A percentile compares a stretch with the other conserved stretches of the same genome.
These are phyloP conservation scores for Acleris sparsana DNA, from an alignment of 2,888 invertebrate species.

Conservation along the genomic window DNA sequence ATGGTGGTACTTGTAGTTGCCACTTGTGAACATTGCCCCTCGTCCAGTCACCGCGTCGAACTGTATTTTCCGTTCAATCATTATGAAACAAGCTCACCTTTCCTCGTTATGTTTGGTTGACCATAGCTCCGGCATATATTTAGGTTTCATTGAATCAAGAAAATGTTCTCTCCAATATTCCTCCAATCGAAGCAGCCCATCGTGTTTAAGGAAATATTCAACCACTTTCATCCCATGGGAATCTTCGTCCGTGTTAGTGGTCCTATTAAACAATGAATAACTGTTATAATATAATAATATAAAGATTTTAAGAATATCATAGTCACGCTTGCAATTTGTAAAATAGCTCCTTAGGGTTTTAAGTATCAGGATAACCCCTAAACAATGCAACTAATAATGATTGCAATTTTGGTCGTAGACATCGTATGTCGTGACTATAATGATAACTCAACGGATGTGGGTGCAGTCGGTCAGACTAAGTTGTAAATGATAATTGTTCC, in stretches of 20 bases:
- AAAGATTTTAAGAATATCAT: no score
- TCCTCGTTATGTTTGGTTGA: slow-evolving; percentile 88
- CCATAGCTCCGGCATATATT: slow-evolving; percentile 89
- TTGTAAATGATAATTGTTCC: no score
- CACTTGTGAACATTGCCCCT: background rate
- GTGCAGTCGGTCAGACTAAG: no score
- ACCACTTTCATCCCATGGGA: slow-evolving; percentile 85
- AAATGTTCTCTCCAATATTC: slow-evolving; percentile 91
- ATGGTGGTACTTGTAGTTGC: background rate
- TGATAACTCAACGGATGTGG: no score
- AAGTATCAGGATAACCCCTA: no score
- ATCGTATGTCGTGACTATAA: no score
- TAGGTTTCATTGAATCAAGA: slow-evolving; percentile 87
- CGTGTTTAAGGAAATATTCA: slow-evolving; percentile 74
- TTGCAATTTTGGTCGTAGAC: no score
- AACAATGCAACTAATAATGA: no score
- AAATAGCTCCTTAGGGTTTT: no score
- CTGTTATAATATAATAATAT: background rate
- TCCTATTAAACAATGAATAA: slow-evolving; percentile 52
- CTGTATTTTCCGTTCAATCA: background rate
- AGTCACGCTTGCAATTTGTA: no score
- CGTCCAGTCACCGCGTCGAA: background rate
- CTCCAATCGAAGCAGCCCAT: slow-evolving; percentile 87
- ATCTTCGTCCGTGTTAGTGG: slow-evolving; percentile 72
- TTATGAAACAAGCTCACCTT: slow-evolving; percentile 59